Evolutionary conservation across 2,888 invertebrate species (phyloP).

Genomic region (Chrysolina oricalcia): DNA sequence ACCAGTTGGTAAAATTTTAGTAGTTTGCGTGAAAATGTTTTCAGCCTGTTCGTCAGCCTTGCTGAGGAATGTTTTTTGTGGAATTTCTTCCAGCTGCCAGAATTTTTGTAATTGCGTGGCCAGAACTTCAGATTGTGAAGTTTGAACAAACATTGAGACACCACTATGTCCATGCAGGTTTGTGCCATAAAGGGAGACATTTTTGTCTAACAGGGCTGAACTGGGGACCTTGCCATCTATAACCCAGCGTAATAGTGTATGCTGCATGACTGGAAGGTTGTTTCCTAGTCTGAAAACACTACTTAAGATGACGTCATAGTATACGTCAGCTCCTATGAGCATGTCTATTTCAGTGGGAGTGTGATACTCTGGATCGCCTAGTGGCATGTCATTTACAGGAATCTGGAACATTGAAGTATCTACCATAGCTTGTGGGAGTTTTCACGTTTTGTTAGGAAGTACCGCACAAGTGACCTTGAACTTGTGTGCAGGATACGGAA

Average conservation of each 20-base stretch:
- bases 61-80: background rate
- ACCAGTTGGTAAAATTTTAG: too few relatives aligned
- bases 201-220: too few relatives aligned
- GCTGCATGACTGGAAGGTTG: background rate
- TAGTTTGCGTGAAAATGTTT: background rate
- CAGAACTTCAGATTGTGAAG: background rate
- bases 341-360: background rate
- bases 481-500: too few relatives aligned
- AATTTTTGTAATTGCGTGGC: background rate
- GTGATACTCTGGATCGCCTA: background rate
- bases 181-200: too few relatives aligned
- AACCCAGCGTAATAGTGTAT: background rate
- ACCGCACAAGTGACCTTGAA: too few relatives aligned
- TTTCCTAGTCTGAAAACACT: background rate
- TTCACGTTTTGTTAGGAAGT: too few relatives aligned
- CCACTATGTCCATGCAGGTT: too few relatives aligned
- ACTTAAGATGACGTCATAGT: background rate
- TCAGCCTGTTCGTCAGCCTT: background rate
- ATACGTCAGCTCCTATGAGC: background rate
- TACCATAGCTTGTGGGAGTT: too few relatives aligned
- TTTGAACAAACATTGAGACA: too few relatives aligned
- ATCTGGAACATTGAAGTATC: too few relatives aligned
- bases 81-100: constrained; percentile 5
- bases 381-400: too few relatives aligned
- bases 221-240: background rate